A percentile compares a stretch with the other conserved stretches of the same genome.
Conservation (phyloP, 2,797 vertebrate genomes). For the Hippocampus kuda region DNA sequence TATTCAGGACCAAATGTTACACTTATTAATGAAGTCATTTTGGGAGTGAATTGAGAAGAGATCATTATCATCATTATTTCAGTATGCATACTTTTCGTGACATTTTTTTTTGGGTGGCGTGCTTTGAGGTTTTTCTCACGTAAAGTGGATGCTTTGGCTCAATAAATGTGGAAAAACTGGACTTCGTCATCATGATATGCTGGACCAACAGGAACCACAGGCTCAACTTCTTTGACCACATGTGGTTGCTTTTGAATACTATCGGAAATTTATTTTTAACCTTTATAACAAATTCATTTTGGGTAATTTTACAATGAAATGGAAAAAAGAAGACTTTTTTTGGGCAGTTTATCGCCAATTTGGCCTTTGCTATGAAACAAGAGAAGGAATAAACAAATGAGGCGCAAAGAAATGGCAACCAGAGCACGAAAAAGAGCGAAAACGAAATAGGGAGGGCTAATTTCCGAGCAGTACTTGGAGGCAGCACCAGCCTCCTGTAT, state of each 20-base stretch:
- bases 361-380: neutral
- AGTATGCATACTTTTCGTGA: neutral
- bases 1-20: no score
- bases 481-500: slow-evolving; percentile 42
- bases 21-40: neutral
- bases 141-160: neutral
- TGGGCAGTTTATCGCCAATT: neutral
- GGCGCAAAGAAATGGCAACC: no score
- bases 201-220: neutral
- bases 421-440: neutral
- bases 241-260: slow-evolving; percentile 7
- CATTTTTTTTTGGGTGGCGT: neutral
- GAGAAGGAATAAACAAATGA: neutral
- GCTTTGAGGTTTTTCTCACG: neutral
- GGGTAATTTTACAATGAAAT: neutral
- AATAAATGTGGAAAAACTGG: neutral
- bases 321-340: neutral
- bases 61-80: neutral
- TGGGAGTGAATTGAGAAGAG: neutral
- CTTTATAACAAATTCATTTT: neutral
- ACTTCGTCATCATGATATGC: neutral
- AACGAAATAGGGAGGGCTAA: neutral
- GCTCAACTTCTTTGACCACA: slow-evolving; percentile 26
- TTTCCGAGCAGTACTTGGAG: slow-evolving; percentile 42
- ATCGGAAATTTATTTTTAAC: slow-evolving; percentile 5